A percentile compares a stretch with the other conserved stretches of the same genome.
phyloP scores from a whole-genome alignment of 2,888 invertebrate genomes.

The Ophioninae sp. region DNA sequence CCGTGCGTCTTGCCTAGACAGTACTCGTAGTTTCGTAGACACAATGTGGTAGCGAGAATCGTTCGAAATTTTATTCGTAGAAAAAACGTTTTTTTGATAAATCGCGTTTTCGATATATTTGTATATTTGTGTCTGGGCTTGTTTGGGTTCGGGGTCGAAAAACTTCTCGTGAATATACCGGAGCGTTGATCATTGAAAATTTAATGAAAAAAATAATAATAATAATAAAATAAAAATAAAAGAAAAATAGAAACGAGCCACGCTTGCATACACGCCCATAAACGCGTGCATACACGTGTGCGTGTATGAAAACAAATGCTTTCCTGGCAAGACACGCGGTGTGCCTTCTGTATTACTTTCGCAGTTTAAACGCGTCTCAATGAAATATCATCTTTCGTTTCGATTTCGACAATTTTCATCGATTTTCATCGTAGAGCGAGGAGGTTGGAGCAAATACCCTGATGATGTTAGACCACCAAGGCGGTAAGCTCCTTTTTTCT shows the following conservation, averaged over 20 bases:
- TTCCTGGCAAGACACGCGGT: slow-evolving; percentile 66
- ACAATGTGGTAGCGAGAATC: slow-evolving; percentile 38
- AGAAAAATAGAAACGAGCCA: too few species aligned
- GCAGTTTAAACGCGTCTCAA: slow-evolving; percentile 73
- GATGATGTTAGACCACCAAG: slow-evolving; percentile 95
- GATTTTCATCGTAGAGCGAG: slow-evolving; percentile 90
- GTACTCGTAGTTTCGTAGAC: slow-evolving; percentile 55
- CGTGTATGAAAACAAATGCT: not conserved
- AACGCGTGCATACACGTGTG: too few species aligned
- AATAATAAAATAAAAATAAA: too few species aligned
- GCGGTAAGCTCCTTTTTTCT: slow-evolving; percentile 88
- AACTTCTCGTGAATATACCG: not conserved
- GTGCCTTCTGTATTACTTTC: slow-evolving; percentile 69
- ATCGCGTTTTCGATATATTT: slow-evolving; percentile 1
- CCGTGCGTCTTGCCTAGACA: slow-evolving; percentile 61
- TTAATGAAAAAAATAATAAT: too few species aligned
- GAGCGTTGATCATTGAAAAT: slow-evolving; percentile 6
- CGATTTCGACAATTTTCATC: slow-evolving; percentile 69
- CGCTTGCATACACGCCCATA: too few species aligned
- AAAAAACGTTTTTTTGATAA: slow-evolving; percentile 6
- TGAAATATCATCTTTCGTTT: slow-evolving; percentile 75
- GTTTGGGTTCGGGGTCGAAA: not conserved
- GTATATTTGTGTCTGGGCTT: not conserved
- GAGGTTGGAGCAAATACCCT: slow-evolving; percentile 95
- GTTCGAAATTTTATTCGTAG: slow-evolving; percentile 53